These are phyloP conservation scores for Plebejus anna DNA, from an alignment of 2,888 invertebrate species.

Conservation along the genomic window DNA sequence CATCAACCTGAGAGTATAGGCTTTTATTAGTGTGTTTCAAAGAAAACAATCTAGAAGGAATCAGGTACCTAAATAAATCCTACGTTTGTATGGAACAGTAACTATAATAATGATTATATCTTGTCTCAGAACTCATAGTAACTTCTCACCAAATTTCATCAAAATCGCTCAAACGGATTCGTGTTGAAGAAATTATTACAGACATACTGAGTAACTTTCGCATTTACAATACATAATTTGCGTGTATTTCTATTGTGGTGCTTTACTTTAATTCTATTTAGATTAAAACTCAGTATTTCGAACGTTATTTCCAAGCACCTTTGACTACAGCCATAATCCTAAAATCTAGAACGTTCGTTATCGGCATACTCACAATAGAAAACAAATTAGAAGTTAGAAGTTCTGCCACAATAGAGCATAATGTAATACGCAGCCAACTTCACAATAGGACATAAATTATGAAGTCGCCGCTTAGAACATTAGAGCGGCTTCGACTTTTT, in stretches of 20 bases:
- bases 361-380: conserved; percentile 41
- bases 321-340: conserved; percentile 1
- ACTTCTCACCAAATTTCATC: too few species aligned
- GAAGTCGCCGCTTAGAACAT: conserved; percentile 34
- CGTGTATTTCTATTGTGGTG: too few species aligned
- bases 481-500: conserved; percentile 30
- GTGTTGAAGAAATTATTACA: too few species aligned
- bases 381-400: conserved; percentile 45
- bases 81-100: too few species aligned
- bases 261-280: background rate
- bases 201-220: background rate
- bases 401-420: conserved; percentile 42
- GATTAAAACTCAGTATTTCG: background rate
- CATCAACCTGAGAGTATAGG: conserved; percentile 79
- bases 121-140: too few species aligned
- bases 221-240: background rate
- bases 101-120: too few species aligned
- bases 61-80: too few species aligned
- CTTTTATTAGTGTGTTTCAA: background rate
- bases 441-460: conserved; percentile 39
- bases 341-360: conserved; percentile 32
- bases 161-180: too few species aligned
- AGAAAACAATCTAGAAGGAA: too few species aligned
- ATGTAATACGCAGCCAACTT: conserved; percentile 42
- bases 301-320: background rate